These are phyloP conservation scores for Timema cristinae DNA, from an alignment of 2,888 invertebrate species.

Conservation along the genomic window DNA sequence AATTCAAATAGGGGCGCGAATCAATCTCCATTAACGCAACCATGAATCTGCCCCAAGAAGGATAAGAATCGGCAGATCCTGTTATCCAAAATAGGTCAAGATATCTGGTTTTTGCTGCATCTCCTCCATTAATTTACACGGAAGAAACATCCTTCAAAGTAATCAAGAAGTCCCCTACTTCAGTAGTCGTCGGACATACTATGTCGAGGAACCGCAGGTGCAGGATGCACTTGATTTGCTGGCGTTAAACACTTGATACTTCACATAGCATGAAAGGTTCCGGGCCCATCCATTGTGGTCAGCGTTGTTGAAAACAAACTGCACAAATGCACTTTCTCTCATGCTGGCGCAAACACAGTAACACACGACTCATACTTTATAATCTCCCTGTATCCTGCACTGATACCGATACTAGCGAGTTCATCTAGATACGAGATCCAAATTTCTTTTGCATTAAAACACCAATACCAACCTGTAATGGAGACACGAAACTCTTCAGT, in stretches of 20 bases:
- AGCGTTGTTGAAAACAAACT: neutral
- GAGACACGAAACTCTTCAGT: too few species aligned
- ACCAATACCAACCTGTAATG: too few species aligned
- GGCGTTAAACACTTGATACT: neutral
- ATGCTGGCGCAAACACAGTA: too few species aligned
- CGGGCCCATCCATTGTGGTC: neutral
- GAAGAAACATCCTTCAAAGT: neutral
- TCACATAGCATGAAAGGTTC: neutral
- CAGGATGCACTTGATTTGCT: too few species aligned
- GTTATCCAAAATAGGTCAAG: neutral
- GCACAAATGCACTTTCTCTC: constrained; percentile 8
- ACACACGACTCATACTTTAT: too few species aligned
- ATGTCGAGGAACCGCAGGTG: too few species aligned
- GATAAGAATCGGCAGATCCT: neutral
- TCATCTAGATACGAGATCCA: too few species aligned
- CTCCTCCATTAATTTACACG: neutral
- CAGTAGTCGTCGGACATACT: too few species aligned
- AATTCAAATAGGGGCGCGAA: neutral
- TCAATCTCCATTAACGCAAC: neutral
- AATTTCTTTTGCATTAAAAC: too few species aligned
- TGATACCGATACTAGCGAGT: too few species aligned
- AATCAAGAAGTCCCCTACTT: too few species aligned
- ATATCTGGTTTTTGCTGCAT: neutral
- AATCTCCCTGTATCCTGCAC: too few species aligned
- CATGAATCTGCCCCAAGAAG: neutral